Evolutionary conservation across 2,888 invertebrate species (phyloP).

Genomic region (Hoplodrina blanda): DNA sequence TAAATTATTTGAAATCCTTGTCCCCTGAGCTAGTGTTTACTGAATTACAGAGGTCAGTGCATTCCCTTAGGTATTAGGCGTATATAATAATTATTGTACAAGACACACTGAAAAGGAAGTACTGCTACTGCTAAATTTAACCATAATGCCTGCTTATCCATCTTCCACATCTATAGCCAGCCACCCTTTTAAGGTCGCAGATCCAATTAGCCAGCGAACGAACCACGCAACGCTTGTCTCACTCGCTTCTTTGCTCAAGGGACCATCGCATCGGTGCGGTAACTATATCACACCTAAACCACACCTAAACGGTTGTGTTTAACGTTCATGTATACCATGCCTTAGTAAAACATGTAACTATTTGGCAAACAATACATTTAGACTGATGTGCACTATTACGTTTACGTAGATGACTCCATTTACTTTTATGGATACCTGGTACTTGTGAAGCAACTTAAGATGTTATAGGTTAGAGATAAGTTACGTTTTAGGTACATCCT

Average conservation of each 20-base stretch:
- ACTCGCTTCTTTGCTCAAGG: not conserved
- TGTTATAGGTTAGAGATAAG: conserved; percentile 27
- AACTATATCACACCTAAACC: not conserved
- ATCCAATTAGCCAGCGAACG: no score
- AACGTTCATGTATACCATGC: not conserved
- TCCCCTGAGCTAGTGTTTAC: no score
- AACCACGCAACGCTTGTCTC: no score
- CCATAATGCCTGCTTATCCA: no score
- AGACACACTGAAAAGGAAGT: no score
- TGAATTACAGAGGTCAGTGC: no score
- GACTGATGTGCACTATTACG: conserved; percentile 52
- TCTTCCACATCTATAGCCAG: no score
- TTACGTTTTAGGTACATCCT: conserved; percentile 13
- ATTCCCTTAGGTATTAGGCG: no score
- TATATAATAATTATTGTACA: no score
- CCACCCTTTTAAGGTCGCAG: no score
- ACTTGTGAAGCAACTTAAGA: conserved; percentile 25
- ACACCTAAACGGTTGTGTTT: not conserved
- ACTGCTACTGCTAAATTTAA: no score
- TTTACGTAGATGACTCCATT: conserved; percentile 54
- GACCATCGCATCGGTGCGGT: not conserved
- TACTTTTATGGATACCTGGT: conserved; percentile 54
- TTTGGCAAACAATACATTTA: conserved; percentile 38
- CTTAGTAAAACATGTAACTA: conserved; percentile 12
- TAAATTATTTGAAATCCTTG: no score